These are phyloP conservation scores for Polietes domitor DNA, from an alignment of 2,888 invertebrate species.

Conservation along the genomic window DNA sequence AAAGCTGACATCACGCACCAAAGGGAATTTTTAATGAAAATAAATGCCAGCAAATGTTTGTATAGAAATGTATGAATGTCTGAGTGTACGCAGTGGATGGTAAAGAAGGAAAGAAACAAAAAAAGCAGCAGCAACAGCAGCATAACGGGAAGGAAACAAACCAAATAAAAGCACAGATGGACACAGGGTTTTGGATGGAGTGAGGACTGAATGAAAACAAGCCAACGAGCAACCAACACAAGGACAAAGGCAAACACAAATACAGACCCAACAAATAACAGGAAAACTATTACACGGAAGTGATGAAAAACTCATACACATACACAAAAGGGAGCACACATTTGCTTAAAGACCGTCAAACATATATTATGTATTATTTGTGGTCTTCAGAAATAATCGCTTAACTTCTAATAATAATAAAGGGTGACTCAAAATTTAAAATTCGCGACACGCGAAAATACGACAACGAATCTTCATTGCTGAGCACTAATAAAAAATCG, in stretches of 20 bases:
- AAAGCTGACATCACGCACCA: slow-evolving; percentile 67
- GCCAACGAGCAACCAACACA: slow-evolving; percentile 15
- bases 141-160: too few relatives aligned
- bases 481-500: too few relatives aligned
- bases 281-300: slow-evolving; percentile 12
- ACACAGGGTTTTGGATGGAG: not conserved
- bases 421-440: too few relatives aligned
- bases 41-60: slow-evolving; percentile 67
- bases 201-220: slow-evolving; percentile 7
- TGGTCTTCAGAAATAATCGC: too few relatives aligned
- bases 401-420: too few relatives aligned
- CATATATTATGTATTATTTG: too few relatives aligned
- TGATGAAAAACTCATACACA: not conserved
- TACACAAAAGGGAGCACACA: not conserved
- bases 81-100: not conserved
- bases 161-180: not conserved
- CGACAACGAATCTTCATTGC: too few relatives aligned
- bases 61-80: slow-evolving; percentile 54
- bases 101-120: slow-evolving; percentile 5
- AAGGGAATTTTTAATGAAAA: slow-evolving; percentile 68
- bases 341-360: not conserved
- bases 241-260: not conserved
- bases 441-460: too few relatives aligned
- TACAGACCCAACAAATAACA: not conserved
- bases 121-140: not conserved